These are phyloP conservation scores for Hydroisotoma schaefferi DNA, from an alignment of 2,888 invertebrate species.

Conservation along the genomic window DNA sequence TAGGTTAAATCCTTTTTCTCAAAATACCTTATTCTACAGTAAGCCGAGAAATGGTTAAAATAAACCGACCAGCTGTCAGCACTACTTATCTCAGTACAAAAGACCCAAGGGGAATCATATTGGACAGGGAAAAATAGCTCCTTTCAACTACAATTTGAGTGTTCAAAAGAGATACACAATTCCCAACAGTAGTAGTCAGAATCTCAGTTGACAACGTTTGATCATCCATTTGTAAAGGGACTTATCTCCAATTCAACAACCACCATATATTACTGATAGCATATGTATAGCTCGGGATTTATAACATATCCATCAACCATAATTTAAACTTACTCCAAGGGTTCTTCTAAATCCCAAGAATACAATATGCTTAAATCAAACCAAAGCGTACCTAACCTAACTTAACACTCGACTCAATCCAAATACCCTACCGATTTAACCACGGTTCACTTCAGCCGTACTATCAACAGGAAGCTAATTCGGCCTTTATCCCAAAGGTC, in stretches of 20 bases:
- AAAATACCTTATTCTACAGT: too few relatives aligned
- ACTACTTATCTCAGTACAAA: slow-evolving; percentile 43
- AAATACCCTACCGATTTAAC: slow-evolving; percentile 1
- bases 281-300: too few relatives aligned
- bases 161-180: slow-evolving; percentile 40
- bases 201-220: too few relatives aligned
- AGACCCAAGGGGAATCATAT: slow-evolving; percentile 42
- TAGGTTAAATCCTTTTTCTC: too few relatives aligned
- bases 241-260: background rate
- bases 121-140: slow-evolving; percentile 43
- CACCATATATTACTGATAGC: background rate
- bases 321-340: too few relatives aligned
- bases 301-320: too few relatives aligned
- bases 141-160: slow-evolving; percentile 46
- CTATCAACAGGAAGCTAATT: slow-evolving; percentile 34
- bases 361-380: too few relatives aligned
- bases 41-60: slow-evolving; percentile 17
- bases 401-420: slow-evolving; percentile 16
- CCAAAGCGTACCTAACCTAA: slow-evolving; percentile 27
- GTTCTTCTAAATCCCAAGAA: slow-evolving; percentile 11
- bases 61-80: slow-evolving; percentile 47
- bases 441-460: slow-evolving; percentile 2
- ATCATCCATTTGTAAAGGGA: slow-evolving; percentile 6
- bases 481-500: slow-evolving; percentile 8
- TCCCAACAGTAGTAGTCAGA: too few relatives aligned